Evolutionary conservation across 2,888 invertebrate species (phyloP).

Genomic region (Diadegma fenestrale): DNA sequence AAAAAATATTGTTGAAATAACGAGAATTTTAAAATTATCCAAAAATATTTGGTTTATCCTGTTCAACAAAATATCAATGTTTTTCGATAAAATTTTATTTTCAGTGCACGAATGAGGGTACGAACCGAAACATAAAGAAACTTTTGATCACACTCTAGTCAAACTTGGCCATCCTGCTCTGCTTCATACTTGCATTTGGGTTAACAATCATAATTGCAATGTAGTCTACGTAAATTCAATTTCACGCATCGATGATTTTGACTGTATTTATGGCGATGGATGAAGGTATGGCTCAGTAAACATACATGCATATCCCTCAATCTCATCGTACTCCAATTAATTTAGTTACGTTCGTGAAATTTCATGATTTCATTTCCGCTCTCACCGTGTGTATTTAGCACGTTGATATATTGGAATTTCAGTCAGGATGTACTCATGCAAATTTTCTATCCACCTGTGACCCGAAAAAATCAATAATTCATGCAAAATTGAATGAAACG

Average conservation of each 20-base stretch:
- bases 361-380: slow-evolving; percentile 40
- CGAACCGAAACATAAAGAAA: background rate
- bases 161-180: background rate
- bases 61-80: too few species aligned
- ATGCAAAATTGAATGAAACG: background rate
- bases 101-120: too few species aligned
- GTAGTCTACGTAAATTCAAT: slow-evolving; percentile 8
- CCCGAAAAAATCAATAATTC: background rate
- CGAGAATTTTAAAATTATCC: too few species aligned
- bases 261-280: background rate
- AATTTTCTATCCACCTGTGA: background rate
- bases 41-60: too few species aligned
- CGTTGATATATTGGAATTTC: slow-evolving; percentile 24
- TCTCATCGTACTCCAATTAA: slow-evolving; percentile 45
- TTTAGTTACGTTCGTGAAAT: slow-evolving; percentile 15
- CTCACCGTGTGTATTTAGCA: background rate
- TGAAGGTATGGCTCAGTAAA: background rate
- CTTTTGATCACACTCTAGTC: background rate
- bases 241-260: background rate
- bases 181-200: slow-evolving; percentile 19
- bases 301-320: background rate
- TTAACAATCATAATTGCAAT: slow-evolving; percentile 35
- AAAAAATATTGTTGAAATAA: too few species aligned
- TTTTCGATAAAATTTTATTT: too few species aligned
- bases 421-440: slow-evolving; percentile 2